A percentile compares a stretch with the other conserved stretches of the same genome.
Conservation (phyloP, 2,113 vertebrate genomes). For the human region GRCh38 chr14:76774001-76774500, state of each 20-base stretch:
- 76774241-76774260: background rate
- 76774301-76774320: background rate
- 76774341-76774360: background rate
- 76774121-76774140: background rate
- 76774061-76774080: background rate
- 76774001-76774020: background rate
- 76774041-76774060: background rate
- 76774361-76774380: background rate
- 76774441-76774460: background rate
- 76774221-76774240: background rate
- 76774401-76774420: background rate
- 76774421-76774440: background rate
- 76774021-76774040: background rate
- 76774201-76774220: background rate
- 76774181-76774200: background rate
- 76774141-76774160: background rate
- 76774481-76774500: background rate
- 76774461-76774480: background rate
- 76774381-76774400: background rate
- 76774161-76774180: background rate
- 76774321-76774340: background rate
- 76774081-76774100: background rate
- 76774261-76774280: background rate
- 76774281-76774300: background rate
- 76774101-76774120: background rate